phyloP scores from a whole-genome alignment of 2,797 vertebrate genomes.

The Cottoperca gobio region DNA sequence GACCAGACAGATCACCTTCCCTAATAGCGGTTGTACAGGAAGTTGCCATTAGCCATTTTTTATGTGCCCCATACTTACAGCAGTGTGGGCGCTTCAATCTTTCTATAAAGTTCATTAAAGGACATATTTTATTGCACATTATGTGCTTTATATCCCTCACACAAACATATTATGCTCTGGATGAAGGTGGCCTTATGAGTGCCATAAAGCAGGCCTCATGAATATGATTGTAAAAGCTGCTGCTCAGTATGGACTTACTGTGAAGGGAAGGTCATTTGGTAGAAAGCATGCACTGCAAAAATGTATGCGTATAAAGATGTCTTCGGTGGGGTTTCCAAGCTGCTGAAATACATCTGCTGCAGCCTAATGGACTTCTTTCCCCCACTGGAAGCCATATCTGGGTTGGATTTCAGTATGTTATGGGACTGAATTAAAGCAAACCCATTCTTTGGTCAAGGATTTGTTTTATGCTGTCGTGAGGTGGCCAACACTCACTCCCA shows the following conservation, averaged over 20 bases:
- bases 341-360: constrained; percentile 68
- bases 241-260: constrained; percentile 71
- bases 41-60: constrained; percentile 74
- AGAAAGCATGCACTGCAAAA: constrained; percentile 75
- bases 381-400: constrained; percentile 47
- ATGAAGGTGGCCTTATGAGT: constrained; percentile 93
- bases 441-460: constrained; percentile 59
- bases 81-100: constrained; percentile 79
- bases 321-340: constrained; percentile 66
- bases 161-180: constrained; percentile 92
- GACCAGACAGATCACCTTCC: constrained; percentile 59
- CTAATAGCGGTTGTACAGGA: constrained; percentile 72
- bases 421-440: constrained; percentile 64
- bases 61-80: constrained; percentile 76
- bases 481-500: constrained; percentile 43
- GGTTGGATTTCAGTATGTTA: constrained; percentile 49
- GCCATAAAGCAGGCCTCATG: constrained; percentile 92
- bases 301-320: constrained; percentile 74
- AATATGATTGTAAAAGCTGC: constrained; percentile 90
- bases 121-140: constrained; percentile 94
- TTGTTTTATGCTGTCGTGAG: constrained; percentile 54
- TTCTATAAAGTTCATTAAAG: constrained; percentile 92
- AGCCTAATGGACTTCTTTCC: constrained; percentile 67
- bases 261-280: constrained; percentile 77
- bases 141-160: constrained; percentile 94